A percentile compares a stretch with the other conserved stretches of the same genome.
phyloP scores from a whole-genome alignment of 2,797 vertebrate species.

The Staurois parvus region DNA sequence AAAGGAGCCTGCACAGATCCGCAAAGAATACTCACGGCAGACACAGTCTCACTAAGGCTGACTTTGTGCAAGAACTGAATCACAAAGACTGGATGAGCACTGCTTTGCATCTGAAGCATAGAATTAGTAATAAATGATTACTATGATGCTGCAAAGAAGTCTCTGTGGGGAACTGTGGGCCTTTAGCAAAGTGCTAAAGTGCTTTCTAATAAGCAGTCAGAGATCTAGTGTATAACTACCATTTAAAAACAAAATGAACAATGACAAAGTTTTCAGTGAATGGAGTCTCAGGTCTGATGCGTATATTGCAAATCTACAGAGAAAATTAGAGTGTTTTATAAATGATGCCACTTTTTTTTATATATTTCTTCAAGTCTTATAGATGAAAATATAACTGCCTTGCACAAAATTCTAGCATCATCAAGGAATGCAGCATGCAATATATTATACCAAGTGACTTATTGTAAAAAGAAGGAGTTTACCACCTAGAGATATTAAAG shows the following conservation, averaged over 20 bases:
- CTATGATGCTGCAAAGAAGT: slow-evolving; percentile 50
- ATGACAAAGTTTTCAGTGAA: slow-evolving; percentile 51
- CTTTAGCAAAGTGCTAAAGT: slow-evolving; percentile 58
- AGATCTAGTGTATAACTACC: slow-evolving; percentile 53
- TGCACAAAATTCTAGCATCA: not conserved
- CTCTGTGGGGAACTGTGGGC: slow-evolving; percentile 41
- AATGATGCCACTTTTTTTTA: not conserved
- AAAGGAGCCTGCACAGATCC: slow-evolving; percentile 5
- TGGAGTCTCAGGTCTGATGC: slow-evolving; percentile 17
- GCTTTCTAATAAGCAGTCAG: slow-evolving; percentile 57
- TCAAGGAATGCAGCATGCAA: too few species aligned
- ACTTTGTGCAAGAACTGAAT: slow-evolving; percentile 52
- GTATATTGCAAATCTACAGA: not conserved
- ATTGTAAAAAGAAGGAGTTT: too few species aligned
- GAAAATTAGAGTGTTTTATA: slow-evolving; percentile 15
- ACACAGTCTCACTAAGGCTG: slow-evolving; percentile 6
- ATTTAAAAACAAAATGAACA: slow-evolving; percentile 57
- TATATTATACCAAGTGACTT: too few species aligned
- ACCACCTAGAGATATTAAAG: too few species aligned
- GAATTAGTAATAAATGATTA: slow-evolving; percentile 60
- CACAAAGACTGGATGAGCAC: slow-evolving; percentile 43
- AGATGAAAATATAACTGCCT: not conserved
- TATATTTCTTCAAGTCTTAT: not conserved
- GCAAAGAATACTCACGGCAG: slow-evolving; percentile 43
- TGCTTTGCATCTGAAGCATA: slow-evolving; percentile 54